Evolutionary conservation across 1,140 invertebrate species (phyloP), one percentile per base, ranked within the genome.

Genomic region (Drosophila micromelanica): DNA sequence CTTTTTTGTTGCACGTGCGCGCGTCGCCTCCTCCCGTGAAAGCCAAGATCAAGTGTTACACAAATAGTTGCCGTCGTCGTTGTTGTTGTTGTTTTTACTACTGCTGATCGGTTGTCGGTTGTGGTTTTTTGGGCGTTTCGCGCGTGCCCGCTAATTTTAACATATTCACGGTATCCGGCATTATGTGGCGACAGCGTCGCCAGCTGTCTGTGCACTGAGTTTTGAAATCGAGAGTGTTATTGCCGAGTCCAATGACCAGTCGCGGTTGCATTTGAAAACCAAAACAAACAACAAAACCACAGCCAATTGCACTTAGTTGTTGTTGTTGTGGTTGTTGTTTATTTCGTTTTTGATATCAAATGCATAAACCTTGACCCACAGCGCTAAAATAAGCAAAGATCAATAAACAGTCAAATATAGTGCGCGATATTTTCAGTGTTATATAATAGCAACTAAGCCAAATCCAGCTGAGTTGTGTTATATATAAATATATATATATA

Each of bases 201-300:
- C 56, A 76, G 57, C 27, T 27, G 27, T 5, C 27, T 27, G 5
- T 73, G 71, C 45, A 56, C 51, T 74, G 59, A 62, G 57, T 51
- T 61, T 60, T 69, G 69, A 89, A 79, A 89, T 78, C 79, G 76
- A 82, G 74, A 86, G 65, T 74, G 64, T 63, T 49, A 6, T 43
- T n/a, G 32, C 67, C 73, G 76, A 78, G 84, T 89, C 84, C 84
- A 89, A 90, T 89, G 85, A 89, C 84, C 82, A 85, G 77, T 62
- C 63, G 51, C 27, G 35, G 27, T n/a, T 30, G 43, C 30, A 9
- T 9, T 12, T 20, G 40, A 20, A 68, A 71, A 57, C 27, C 23
- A 52, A 54, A 62, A 64, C 45, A 56, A 71, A 52, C 40, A 35
- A 27, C 32, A 49, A 70, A 62, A 27, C 17, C 35, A 20, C 13